Evolutionary conservation across 2,888 invertebrate species (phyloP).

Genomic region (Hermaeophaga mercurialis): DNA sequence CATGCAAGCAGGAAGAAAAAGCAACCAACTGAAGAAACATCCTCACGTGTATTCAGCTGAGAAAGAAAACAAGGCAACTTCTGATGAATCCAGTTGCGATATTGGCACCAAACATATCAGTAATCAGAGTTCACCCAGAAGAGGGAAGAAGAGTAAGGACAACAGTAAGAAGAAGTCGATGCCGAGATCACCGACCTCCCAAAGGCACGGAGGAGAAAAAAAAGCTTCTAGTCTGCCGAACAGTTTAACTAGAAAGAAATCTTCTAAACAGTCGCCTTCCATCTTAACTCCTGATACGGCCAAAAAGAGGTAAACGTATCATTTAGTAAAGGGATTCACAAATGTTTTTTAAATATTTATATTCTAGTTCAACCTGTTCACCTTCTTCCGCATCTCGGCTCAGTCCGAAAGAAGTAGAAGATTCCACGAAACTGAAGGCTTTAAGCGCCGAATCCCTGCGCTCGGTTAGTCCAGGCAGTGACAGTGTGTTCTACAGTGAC

Average conservation of each 20-base stretch:
- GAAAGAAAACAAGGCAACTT: conserved; percentile 48
- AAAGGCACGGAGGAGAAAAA: conserved; percentile 50
- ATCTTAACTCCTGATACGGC: conserved; percentile 14
- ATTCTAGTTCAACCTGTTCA: conserved; percentile 60
- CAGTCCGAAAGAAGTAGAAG: conserved; percentile 46
- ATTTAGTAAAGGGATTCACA: too few relatives aligned
- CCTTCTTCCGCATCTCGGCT: conserved; percentile 61
- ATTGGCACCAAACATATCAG: conserved; percentile 35
- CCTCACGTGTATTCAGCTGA: conserved; percentile 22
- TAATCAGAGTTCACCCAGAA: conserved; percentile 61
- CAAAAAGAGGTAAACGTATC: conserved; percentile 23
- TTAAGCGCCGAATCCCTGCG: conserved; percentile 85
- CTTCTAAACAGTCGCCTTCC: conserved; percentile 48
- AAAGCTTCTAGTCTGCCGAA: conserved; percentile 54
- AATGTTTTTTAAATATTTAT: too few relatives aligned
- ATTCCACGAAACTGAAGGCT: conserved; percentile 69
- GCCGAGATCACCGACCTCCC: conserved; percentile 64
- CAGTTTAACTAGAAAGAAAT: conserved; percentile 68
- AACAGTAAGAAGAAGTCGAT: conserved; percentile 71
- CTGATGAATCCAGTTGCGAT: conserved; percentile 59
- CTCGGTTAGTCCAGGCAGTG: conserved; percentile 89
- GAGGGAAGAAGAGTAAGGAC: conserved; percentile 67
- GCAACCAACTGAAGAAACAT: conserved; percentile 42
- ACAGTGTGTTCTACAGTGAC: conserved; percentile 89
- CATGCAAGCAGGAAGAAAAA: conserved; percentile 52